These are phyloP conservation scores for Gandaritis pyraliata DNA, from an alignment of 2,888 invertebrate species.

Conservation along the genomic window DNA sequence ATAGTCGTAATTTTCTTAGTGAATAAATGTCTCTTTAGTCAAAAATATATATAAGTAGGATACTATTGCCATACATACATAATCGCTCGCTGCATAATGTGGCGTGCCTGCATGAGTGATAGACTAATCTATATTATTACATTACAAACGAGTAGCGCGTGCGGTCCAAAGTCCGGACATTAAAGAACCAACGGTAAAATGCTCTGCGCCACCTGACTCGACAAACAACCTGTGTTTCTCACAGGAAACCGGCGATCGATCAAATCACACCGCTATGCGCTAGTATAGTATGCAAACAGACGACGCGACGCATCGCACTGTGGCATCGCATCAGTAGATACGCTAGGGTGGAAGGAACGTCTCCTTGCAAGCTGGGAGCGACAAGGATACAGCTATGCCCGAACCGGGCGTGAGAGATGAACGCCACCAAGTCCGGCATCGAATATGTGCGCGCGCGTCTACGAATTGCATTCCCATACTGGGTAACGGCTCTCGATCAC, in stretches of 20 bases:
- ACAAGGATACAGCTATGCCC: slow-evolving; percentile 61
- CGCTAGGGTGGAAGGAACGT: slow-evolving; percentile 55
- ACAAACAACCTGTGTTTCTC: slow-evolving; percentile 77
- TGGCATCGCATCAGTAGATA: slow-evolving; percentile 61
- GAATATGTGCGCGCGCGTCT: slow-evolving; percentile 71
- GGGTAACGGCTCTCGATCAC: slow-evolving; percentile 74
- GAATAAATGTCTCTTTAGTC: too few relatives aligned
- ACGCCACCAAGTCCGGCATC: slow-evolving; percentile 70
- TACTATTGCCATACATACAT: too few relatives aligned
- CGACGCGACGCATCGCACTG: slow-evolving; percentile 50
- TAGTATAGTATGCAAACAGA: slow-evolving; percentile 74
- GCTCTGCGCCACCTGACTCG: slow-evolving; percentile 69
- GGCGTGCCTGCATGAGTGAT: slow-evolving; percentile 27
- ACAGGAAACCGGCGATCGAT: slow-evolving; percentile 78
- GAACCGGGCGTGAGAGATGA: slow-evolving; percentile 60
- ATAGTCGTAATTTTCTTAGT: too few relatives aligned
- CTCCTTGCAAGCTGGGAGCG: slow-evolving; percentile 48
- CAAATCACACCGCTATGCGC: slow-evolving; percentile 65
- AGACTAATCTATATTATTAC: slow-evolving; percentile 39
- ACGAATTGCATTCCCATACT: slow-evolving; percentile 81
- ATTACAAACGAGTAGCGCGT: slow-evolving; percentile 48
- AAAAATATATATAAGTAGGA: too few relatives aligned
- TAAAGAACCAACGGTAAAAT: slow-evolving; percentile 67
- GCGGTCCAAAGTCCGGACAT: slow-evolving; percentile 53
- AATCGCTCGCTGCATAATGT: neutral